Conservation (phyloP, 2,113 vertebrate species). For the Misgurnus mizolepis region DNA sequence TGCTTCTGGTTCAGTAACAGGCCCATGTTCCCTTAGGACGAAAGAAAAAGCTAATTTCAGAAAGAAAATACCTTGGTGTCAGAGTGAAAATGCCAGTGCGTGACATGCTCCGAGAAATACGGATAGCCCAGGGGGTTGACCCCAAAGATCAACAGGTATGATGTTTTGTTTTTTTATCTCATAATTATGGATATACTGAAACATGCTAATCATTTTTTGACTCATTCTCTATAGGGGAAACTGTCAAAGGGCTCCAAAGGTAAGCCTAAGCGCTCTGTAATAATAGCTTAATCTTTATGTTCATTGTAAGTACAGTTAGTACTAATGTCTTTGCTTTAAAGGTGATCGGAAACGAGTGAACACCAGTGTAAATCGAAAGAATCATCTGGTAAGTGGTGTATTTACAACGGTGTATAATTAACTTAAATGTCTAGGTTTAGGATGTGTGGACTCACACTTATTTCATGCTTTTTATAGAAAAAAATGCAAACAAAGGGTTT, state of each 20-base stretch:
- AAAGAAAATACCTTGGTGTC: slow-evolving; percentile 81
- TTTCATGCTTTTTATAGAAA: slow-evolving; percentile 63
- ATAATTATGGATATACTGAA: not conserved
- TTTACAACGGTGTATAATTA: not conserved
- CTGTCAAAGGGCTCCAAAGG: slow-evolving; percentile 57
- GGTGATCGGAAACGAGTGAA: slow-evolving; percentile 75
- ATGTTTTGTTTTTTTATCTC: not conserved
- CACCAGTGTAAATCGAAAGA: slow-evolving; percentile 63
- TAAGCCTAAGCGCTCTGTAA: slow-evolving; percentile 39
- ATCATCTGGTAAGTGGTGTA: slow-evolving; percentile 68
- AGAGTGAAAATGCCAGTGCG: slow-evolving; percentile 84
- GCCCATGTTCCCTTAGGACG: slow-evolving; percentile 54
- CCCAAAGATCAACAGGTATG: slow-evolving; percentile 69
- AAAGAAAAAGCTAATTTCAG: slow-evolving; percentile 52
- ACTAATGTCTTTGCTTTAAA: slow-evolving; percentile 45
- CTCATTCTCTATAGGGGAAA: slow-evolving; percentile 25
- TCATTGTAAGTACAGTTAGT: not conserved
- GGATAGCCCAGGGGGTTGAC: slow-evolving; percentile 71
- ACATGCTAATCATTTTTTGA: not conserved
- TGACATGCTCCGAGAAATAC: slow-evolving; percentile 78
- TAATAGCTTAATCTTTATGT: no score
- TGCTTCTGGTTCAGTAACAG: not conserved
- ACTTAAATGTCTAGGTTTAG: not conserved
- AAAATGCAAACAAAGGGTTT: slow-evolving; percentile 68
- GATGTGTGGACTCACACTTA: not conserved